Conservation (phyloP, 2,113 vertebrate genomes). For the Anarhynchus alexandrinus region DNA sequence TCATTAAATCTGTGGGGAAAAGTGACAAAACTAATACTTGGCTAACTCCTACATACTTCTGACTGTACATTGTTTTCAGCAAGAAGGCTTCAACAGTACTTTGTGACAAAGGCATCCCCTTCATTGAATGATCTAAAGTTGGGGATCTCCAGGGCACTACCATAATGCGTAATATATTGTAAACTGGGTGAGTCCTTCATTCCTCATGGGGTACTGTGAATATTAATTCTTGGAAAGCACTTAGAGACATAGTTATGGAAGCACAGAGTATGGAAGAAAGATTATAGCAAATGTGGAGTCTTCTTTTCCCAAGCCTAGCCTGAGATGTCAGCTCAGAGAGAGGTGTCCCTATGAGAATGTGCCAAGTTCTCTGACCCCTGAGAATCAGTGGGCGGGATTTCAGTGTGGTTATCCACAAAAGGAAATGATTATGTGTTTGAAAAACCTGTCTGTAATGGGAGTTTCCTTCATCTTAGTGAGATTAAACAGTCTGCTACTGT, state of each 20-base stretch:
- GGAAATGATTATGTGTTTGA: not conserved
- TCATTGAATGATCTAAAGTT: not conserved
- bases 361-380: not conserved
- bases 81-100: not conserved
- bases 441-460: not conserved
- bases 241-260: not conserved
- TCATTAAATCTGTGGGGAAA: not conserved
- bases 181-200: not conserved
- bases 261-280: not conserved
- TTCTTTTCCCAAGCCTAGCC: not conserved
- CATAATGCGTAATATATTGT: not conserved
- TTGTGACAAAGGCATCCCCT: not conserved
- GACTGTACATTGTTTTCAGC: not conserved
- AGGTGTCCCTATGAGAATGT: not conserved
- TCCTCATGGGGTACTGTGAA: not conserved
- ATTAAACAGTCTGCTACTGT: not conserved
- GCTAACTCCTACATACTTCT: not conserved
- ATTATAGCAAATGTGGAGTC: not conserved
- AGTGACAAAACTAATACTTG: not conserved
- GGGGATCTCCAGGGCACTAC: not conserved
- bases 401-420: not conserved
- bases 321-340: not conserved
- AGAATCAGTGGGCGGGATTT: not conserved
- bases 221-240: not conserved
- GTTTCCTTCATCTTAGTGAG: not conserved